phyloP scores from a whole-genome alignment of 2,888 invertebrate genomes.

The Tortricodes alternella region DNA sequence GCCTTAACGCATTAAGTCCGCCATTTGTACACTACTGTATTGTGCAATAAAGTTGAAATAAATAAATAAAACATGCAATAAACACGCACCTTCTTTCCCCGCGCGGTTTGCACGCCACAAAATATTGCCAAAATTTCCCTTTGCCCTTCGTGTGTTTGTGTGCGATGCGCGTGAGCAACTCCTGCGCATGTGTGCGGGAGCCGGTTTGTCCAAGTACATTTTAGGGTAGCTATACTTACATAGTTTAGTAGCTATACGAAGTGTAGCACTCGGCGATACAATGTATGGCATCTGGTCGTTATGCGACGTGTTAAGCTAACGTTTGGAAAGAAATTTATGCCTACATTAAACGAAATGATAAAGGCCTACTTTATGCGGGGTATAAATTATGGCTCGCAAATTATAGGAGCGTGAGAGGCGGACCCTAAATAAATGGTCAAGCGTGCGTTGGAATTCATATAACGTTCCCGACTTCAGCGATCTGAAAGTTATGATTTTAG shows the following conservation, averaged over 20 bases:
- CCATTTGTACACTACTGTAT: too few relatives aligned
- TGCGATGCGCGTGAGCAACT: slow-evolving; percentile 34
- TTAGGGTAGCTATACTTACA: slow-evolving; percentile 28
- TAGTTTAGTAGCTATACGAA: slow-evolving; percentile 19
- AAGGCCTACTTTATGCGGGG: slow-evolving; percentile 3
- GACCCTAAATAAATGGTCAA: not conserved
- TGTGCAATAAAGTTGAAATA: too few relatives aligned
- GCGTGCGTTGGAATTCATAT: not conserved
- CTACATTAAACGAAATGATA: slow-evolving; percentile 12
- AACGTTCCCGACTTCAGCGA: not conserved
- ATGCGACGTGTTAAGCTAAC: slow-evolving; percentile 1
- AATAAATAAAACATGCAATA: too few relatives aligned
- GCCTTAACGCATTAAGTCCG: too few relatives aligned
- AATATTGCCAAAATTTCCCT: slow-evolving; percentile 80
- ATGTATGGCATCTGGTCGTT: not conserved
- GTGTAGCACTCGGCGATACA: slow-evolving; percentile 11
- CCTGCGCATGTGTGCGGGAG: slow-evolving; percentile 44
- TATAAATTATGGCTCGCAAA: slow-evolving; percentile 21
- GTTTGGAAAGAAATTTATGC: slow-evolving; percentile 13
- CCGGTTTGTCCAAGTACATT: slow-evolving; percentile 42
- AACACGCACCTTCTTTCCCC: slow-evolving; percentile 35
- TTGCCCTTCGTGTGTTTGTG: slow-evolving; percentile 56
- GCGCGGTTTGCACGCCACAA: slow-evolving; percentile 47
- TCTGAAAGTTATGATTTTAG: too few relatives aligned
- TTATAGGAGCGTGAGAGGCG: slow-evolving; percentile 4